phyloP scores from a whole-genome alignment of 2,797 vertebrate genomes.

The Galagoides demidoff region DNA sequence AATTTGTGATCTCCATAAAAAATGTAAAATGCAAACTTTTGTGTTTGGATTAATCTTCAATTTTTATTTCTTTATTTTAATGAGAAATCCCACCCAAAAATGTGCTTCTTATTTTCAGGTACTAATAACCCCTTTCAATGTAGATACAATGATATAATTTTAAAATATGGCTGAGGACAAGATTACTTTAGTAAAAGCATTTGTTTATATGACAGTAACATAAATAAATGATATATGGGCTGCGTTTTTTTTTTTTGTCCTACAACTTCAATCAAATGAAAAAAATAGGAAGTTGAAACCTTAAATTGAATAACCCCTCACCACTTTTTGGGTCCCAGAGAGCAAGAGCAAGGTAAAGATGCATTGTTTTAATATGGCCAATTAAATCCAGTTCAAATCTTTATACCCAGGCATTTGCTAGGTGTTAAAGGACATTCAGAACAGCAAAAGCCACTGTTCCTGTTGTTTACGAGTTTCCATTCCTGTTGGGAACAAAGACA shows the following conservation, averaged over 20 bases:
- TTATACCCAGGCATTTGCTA: not conserved
- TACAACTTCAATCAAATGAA: not conserved
- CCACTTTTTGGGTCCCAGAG: not conserved
- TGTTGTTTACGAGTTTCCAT: not conserved
- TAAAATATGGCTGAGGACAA: not conserved
- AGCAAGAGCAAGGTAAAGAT: not conserved
- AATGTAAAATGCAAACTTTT: conserved; percentile 55
- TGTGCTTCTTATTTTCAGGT: not conserved
- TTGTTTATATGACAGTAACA: not conserved
- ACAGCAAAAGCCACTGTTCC: not conserved
- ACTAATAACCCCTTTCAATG: not conserved
- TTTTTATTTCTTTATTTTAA: conserved; percentile 41
- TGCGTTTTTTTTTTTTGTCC: conserved; percentile 20
- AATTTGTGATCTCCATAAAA: conserved; percentile 35
- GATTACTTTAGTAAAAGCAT: conserved; percentile 5
- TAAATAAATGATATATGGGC: not conserved
- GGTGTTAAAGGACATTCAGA: not conserved
- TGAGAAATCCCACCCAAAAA: conserved; percentile 10
- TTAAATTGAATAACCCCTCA: not conserved
- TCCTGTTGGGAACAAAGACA: not conserved
- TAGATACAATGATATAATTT: not conserved
- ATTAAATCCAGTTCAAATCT: not conserved
- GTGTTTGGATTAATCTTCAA: not conserved
- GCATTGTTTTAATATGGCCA: not conserved
- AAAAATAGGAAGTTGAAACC: not conserved